Conservation (phyloP, 37 sponge, comb jelly and placozoan species). For the Halisarca cf. caerulea region DNA sequence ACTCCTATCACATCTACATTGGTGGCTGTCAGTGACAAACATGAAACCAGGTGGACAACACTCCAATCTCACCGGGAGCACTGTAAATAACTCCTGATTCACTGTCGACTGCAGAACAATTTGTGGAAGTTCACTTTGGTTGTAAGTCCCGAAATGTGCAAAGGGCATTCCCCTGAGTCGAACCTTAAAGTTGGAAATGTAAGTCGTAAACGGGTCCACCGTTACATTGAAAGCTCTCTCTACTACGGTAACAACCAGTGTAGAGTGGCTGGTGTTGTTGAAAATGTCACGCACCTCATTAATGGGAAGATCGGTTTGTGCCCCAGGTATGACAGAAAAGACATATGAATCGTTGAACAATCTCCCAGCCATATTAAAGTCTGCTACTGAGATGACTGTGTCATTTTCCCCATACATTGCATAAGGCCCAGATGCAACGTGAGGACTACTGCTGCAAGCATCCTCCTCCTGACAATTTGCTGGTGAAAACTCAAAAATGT, state of each 20-base stretch:
- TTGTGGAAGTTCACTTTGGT: not conserved
- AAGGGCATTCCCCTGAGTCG: not conserved
- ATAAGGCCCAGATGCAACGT: not conserved
- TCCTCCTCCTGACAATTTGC: not conserved
- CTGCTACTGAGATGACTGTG: too few species aligned
- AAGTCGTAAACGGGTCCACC: not conserved
- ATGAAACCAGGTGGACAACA: slow-evolving; percentile 18
- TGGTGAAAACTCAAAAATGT: not conserved
- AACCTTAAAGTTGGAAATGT: not conserved
- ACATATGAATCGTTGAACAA: not conserved
- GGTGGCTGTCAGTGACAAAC: not conserved
- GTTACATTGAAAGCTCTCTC: not conserved
- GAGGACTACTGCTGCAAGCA: not conserved
- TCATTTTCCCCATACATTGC: not conserved
- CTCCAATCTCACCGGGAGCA: not conserved
- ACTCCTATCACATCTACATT: not conserved
- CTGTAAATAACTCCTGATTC: not conserved
- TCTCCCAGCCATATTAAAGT: not conserved
- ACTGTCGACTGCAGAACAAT: not conserved
- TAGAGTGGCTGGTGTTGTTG: not conserved
- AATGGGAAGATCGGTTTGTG: not conserved
- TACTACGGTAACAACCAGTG: not conserved
- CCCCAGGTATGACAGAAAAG: too few species aligned
- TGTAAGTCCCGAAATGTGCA: not conserved
- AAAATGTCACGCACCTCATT: not conserved